Evolutionary conservation across 2,888 invertebrate species (phyloP).

Genomic region (Yponomeuta evonymella): DNA sequence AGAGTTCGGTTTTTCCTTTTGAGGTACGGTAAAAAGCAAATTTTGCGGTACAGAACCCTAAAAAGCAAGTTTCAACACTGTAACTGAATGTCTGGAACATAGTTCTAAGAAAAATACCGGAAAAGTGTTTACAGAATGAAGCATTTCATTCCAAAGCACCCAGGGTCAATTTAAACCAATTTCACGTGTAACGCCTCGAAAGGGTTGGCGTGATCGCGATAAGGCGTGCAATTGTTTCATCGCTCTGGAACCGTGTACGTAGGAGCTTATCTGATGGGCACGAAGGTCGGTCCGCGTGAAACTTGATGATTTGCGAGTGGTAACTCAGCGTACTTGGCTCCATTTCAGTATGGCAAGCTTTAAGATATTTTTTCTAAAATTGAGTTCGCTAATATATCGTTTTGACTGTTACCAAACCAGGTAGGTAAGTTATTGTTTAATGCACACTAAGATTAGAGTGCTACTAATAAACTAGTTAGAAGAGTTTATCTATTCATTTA

Average conservation of each 20-base stretch:
- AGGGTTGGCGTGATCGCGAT: conserved; percentile 51
- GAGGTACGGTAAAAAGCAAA: too few relatives aligned
- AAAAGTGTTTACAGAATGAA: neutral
- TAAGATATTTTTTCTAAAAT: too few relatives aligned
- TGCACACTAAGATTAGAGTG: too few relatives aligned
- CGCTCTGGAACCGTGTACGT: conserved; percentile 21
- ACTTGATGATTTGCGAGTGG: conserved; percentile 7
- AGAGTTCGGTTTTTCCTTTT: too few relatives aligned
- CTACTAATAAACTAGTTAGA: too few relatives aligned
- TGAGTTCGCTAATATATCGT: too few relatives aligned
- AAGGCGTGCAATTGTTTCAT: conserved; percentile 64
- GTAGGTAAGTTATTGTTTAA: too few relatives aligned
- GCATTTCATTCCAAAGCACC: neutral
- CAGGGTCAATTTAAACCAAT: conserved; percentile 30
- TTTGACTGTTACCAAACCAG: too few relatives aligned
- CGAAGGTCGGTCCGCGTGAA: neutral
- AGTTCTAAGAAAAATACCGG: neutral
- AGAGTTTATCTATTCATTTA: too few relatives aligned
- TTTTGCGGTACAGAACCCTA: too few relatives aligned
- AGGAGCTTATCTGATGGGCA: conserved; percentile 18
- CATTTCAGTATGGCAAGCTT: neutral
- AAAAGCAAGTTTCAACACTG: too few relatives aligned
- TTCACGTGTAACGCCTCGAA: conserved; percentile 41
- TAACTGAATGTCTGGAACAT: too few relatives aligned
- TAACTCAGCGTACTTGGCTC: neutral